phyloP scores from a whole-genome alignment of 2,797 vertebrate genomes.

The Cichlasoma orientale region DNA sequence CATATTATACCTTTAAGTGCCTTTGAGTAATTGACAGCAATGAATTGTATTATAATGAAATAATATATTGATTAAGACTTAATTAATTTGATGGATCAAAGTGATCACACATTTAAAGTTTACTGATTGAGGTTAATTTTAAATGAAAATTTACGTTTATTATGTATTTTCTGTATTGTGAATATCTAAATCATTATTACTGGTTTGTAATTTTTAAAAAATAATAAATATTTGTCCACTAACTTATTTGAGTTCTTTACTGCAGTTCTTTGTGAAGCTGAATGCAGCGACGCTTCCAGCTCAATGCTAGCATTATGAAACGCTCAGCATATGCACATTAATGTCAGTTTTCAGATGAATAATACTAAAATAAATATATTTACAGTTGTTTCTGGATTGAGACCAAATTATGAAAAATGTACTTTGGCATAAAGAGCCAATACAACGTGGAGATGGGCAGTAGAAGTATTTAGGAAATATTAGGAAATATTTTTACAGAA shows the following conservation, averaged over 20 bases:
- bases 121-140: slow-evolving; percentile 60
- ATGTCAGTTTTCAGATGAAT: too few relatives aligned
- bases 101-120: slow-evolving; percentile 62
- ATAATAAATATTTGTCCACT: slow-evolving; percentile 66
- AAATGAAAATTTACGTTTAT: slow-evolving; percentile 45
- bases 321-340: too few relatives aligned
- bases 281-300: not conserved
- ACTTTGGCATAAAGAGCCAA: not conserved
- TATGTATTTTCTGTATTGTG: slow-evolving; percentile 51
- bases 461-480: not conserved
- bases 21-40: slow-evolving; percentile 54
- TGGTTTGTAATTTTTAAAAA: slow-evolving; percentile 67
- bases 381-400: not conserved
- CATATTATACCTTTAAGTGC: slow-evolving; percentile 16
- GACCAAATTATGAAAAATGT: not conserved
- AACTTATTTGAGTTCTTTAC: slow-evolving; percentile 28
- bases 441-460: not conserved
- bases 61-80: slow-evolving; percentile 46
- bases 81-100: slow-evolving; percentile 50
- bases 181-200: slow-evolving; percentile 57
- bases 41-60: slow-evolving; percentile 55
- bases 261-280: not conserved
- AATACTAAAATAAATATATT: not conserved
- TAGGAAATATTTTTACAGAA: not conserved
- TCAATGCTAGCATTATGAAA: not conserved